Conservation (phyloP, 2,797 vertebrate genomes). For the Sebastes iracundus region DNA sequence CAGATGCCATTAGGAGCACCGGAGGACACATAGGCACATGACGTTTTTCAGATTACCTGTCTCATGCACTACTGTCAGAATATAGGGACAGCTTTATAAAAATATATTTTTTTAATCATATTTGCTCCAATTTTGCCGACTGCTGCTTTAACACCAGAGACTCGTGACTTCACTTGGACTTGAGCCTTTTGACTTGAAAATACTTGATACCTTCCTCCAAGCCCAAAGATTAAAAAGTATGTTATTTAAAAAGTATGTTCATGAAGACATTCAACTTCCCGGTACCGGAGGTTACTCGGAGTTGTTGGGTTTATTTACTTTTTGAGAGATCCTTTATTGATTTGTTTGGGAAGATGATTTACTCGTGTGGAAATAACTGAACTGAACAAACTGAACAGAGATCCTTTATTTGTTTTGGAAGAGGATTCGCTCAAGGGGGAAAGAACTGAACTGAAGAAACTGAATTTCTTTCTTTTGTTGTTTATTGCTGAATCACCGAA, state of each 20-base stretch:
- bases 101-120: too few relatives aligned
- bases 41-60: too few relatives aligned
- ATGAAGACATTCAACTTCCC: background rate
- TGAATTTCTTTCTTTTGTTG: background rate
- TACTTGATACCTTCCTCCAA: background rate
- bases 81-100: too few relatives aligned
- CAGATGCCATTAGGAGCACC: too few relatives aligned
- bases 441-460: background rate
- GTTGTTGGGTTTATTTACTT: background rate
- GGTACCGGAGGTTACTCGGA: background rate
- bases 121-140: too few relatives aligned
- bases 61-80: too few relatives aligned
- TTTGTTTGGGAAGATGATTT: background rate
- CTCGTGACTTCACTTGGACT: background rate
- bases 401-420: background rate
- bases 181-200: background rate
- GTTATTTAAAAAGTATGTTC: background rate
- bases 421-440: background rate
- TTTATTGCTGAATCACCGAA: background rate
- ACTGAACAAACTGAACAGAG: background rate
- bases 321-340: background rate
- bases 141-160: too few relatives aligned
- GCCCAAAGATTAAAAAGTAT: background rate
- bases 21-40: too few relatives aligned
- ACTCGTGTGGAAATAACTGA: background rate